phyloP scores from a whole-genome alignment of 2,113 vertebrate species.

The Atherinomorus stipes region DNA sequence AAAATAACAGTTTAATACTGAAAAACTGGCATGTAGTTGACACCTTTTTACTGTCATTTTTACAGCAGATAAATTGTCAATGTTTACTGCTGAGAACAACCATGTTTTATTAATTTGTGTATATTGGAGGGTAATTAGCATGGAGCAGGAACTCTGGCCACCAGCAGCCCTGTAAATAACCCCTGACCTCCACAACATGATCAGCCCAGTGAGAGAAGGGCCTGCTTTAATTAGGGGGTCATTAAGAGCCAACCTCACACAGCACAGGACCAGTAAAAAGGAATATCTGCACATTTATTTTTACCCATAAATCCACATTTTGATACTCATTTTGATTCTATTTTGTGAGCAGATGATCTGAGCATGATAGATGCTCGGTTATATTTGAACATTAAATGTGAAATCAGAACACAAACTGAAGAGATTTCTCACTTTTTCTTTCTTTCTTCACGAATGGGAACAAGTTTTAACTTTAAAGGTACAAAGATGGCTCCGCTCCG shows the following conservation, averaged over 20 bases:
- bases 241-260: conserved; percentile 77
- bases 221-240: conserved; percentile 80
- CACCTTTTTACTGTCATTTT: no score
- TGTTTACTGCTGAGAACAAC: not conserved
- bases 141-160: conserved; percentile 69
- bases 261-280: conserved; percentile 48
- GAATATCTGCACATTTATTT: not conserved
- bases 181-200: conserved; percentile 79
- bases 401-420: not conserved
- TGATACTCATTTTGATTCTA: not conserved
- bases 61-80: not conserved
- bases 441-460: not conserved
- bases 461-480: not conserved
- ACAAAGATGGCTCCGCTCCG: conserved; percentile 20
- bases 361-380: no score
- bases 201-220: conserved; percentile 76
- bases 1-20: no score
- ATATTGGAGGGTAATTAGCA: conserved; percentile 69
- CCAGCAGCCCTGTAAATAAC: conserved; percentile 78
- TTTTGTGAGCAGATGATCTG: no score
- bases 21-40: no score
- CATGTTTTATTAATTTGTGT: conserved; percentile 35
- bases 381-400: no score
- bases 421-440: not conserved
- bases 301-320: not conserved